Evolutionary conservation across 2,888 invertebrate species (phyloP).

Genomic region (Idaea straminata): DNA sequence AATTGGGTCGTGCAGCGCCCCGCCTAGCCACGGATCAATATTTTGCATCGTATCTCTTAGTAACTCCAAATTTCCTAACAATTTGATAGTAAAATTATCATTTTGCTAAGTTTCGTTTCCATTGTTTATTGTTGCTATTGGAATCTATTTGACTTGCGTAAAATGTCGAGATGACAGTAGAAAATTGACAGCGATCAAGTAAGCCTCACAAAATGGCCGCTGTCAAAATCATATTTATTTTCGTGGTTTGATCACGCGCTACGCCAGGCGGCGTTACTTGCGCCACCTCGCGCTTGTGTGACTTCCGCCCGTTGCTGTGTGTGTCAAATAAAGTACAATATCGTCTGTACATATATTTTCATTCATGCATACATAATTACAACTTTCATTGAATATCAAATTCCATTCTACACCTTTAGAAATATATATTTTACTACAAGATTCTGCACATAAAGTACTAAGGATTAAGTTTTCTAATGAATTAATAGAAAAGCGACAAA

Average conservation of each 20-base stretch:
- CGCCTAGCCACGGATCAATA: conserved; percentile 47
- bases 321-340: too few relatives aligned
- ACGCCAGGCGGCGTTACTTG: conserved; percentile 53
- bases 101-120: not conserved
- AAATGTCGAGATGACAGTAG: conserved; percentile 69
- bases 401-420: too few relatives aligned
- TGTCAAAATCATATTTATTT: conserved; percentile 25
- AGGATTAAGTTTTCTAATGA: too few relatives aligned
- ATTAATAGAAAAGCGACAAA: too few relatives aligned
- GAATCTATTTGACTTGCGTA: conserved; percentile 61
- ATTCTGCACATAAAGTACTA: too few relatives aligned
- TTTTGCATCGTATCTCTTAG: conserved; percentile 17
- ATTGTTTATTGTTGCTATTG: conserved; percentile 70
- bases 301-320: too few relatives aligned
- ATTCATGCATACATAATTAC: too few relatives aligned
- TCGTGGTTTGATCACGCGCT: conserved; percentile 57
- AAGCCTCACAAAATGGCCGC: conserved; percentile 62
- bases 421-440: too few relatives aligned
- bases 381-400: too few relatives aligned
- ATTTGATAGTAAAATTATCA: not conserved
- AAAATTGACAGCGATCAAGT: conserved; percentile 65
- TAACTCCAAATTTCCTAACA: not conserved
- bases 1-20: conserved; percentile 39
- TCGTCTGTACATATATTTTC: too few relatives aligned
- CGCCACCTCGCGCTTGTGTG: conserved; percentile 19